phyloP scores from a whole-genome alignment of 2,888 invertebrate genomes.

The Clitarchus hookeri region DNA sequence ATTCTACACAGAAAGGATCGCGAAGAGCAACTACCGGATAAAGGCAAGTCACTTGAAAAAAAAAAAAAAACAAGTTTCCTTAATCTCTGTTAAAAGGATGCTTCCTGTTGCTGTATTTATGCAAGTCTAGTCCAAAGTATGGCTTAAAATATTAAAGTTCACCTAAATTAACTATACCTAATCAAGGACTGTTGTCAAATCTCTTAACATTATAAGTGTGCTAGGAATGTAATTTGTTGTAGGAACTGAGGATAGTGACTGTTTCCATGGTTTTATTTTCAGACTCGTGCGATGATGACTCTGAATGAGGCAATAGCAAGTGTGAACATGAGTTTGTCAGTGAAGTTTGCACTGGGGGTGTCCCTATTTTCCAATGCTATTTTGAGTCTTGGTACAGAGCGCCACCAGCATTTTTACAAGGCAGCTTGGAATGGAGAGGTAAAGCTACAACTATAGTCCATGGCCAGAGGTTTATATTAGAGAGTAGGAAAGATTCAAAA shows the following conservation, averaged over 20 bases:
- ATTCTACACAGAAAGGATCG: conserved; percentile 66
- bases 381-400: conserved; percentile 74
- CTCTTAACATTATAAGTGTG: too few relatives aligned
- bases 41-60: conserved; percentile 56
- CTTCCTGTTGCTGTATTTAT: too few relatives aligned
- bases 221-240: too few relatives aligned
- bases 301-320: conserved; percentile 75
- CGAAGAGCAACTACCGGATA: conserved; percentile 64
- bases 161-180: too few relatives aligned
- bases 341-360: conserved; percentile 77
- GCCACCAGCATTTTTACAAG: conserved; percentile 70
- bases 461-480: too few relatives aligned
- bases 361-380: conserved; percentile 76
- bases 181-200: too few relatives aligned
- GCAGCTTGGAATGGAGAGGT: conserved; percentile 74
- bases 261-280: conserved; percentile 41
- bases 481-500: too few relatives aligned
- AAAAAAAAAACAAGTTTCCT: too few relatives aligned
- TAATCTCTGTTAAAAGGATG: too few relatives aligned
- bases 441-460: conserved; percentile 41
- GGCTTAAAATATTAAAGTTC: too few relatives aligned
- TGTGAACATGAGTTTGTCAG: conserved; percentile 72
- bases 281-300: conserved; percentile 76
- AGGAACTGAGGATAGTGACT: too few relatives aligned
- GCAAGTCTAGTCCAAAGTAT: too few relatives aligned